Evolutionary conservation across 2,113 vertebrate genomes (phyloP), one percentile per base, ranked within the genome.

Genomic region (Chascanopsetta lugubris): DNA sequence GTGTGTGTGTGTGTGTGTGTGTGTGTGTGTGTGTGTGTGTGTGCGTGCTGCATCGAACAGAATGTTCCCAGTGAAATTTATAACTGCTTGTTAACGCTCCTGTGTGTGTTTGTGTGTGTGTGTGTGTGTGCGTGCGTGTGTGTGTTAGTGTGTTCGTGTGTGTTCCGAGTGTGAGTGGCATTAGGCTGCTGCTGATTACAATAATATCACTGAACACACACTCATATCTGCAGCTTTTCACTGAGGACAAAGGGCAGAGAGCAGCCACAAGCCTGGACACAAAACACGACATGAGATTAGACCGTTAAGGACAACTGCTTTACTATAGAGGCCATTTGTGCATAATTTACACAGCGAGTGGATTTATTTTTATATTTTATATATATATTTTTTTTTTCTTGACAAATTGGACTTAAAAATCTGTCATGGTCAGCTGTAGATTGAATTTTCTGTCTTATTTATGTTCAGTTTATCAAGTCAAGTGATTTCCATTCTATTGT

Each of bases 191-290:
- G 6, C 63, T 64, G 57, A 72, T 68, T 79, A 73, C 56, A 53
- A 13, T 11, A 5, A 2, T 79, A 80, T 82, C 69, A 22, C 38
- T 75, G 27, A 77, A 73, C 57, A 83, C 61, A 86, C 75, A 69
- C 46, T 58, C 45, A n/a, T 80, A 88, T 73, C 69, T 43, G 26
- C 3, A 50, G 38, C 20, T 72, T 65, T 50, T 4, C 34, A 45
- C n/a, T 17, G 17, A 8, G 53, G 42, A 72, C 42, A 75, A 72
- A 74, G 13, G 15, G 45, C 36, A 72, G 36, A 75, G 69, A 69
- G 45, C 2, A 9, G 29, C 47, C 48, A 56, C 0, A 18, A 20
- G 43, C 51, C 40, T 64, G 27, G 11, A 56, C 4, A 20, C 34
- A 18, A 22, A 15, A 53, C 2, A 7, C 46, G 8, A 48, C 1